Evolutionary conservation across 1,140 invertebrate species (phyloP).

Genomic region (Rhysida immarginata): DNA sequence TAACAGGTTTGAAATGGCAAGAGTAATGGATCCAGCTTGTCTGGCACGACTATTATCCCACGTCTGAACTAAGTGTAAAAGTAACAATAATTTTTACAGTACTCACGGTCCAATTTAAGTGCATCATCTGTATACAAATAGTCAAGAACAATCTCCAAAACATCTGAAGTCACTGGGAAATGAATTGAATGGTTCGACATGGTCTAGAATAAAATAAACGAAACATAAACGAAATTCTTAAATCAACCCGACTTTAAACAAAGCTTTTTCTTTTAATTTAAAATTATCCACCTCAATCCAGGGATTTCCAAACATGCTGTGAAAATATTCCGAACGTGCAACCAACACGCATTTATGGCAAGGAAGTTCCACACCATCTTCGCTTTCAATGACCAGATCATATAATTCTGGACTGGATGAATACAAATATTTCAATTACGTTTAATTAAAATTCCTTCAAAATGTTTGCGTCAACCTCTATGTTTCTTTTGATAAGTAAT

Average conservation of each 20-base stretch:
- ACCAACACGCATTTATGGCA: slow-evolving; percentile 58
- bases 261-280: background rate
- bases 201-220: slow-evolving; percentile 12
- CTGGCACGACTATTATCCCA: no score
- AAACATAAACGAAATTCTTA: no score
- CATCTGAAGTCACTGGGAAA: slow-evolving; percentile 34
- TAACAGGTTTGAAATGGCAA: no score
- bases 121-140: slow-evolving; percentile 50
- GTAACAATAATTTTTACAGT: slow-evolving; percentile 6
- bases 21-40: no score
- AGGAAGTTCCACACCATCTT: slow-evolving; percentile 38
- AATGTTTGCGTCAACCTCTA: no score
- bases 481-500: no score
- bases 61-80: background rate
- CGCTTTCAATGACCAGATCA: slow-evolving; percentile 42
- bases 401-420: slow-evolving; percentile 36
- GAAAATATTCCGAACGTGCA: slow-evolving; percentile 55
- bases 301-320: slow-evolving; percentile 49
- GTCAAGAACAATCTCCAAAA: slow-evolving; percentile 42
- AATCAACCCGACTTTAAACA: no score
- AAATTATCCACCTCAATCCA: slow-evolving; percentile 45
- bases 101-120: slow-evolving; percentile 25
- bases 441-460: no score
- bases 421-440: no score
- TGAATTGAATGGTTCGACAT: slow-evolving; percentile 14